Evolutionary conservation across 2,113 vertebrate species (phyloP), one percentile per base, ranked within the genome.

Genomic region (Phycodurus eques): DNA sequence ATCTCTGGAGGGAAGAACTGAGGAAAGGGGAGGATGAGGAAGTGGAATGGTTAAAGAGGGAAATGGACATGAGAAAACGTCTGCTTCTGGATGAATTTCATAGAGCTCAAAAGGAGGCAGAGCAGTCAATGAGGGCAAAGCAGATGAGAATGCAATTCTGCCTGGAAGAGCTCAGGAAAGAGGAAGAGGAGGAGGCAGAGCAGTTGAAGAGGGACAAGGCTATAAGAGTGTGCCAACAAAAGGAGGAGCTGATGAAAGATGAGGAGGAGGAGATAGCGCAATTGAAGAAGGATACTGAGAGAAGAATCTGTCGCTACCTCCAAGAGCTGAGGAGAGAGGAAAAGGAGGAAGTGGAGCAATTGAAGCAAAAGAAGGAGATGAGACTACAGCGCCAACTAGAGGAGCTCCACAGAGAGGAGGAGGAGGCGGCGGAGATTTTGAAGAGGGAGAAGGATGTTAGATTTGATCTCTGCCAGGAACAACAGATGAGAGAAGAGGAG

Each of bases 51-150:
- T 88, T 95, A 57, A 88, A 68, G 74, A 86, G 89, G 80, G 93
- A 93, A 56, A 93, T 93, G 4, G 89, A 93, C n/a, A 76, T 90
- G 66, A 84, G 19, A 42, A 63, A 43, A 63, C 11, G 35, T 63
- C 8, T 5, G 35, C 8, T 63, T 10, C 19, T 11, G 10, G 61
- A 42, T 2, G 35, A 63, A 35, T 17, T 63, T 8, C 4, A 42
- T 63, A 11, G 17, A 42, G 61, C 20, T 22, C 20, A 56, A 56
- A 22, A 15, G 35, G 61, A 63, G 19, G 33, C 35, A 11, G 35
- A 63, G 61, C 17, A 5, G 61, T 63, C 19, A 11, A 42, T 42
- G 19, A 63, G 9, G 9, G 9, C 42, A 14, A 63, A 43, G 19
- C 35, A 35, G 35, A 63, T 63, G 17, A 10, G 6, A 42, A 20